A percentile compares a stretch with the other conserved stretches of the same genome.
phyloP scores from a whole-genome alignment of 2,797 vertebrate species.

The Rhinatrema bivittatum region DNA sequence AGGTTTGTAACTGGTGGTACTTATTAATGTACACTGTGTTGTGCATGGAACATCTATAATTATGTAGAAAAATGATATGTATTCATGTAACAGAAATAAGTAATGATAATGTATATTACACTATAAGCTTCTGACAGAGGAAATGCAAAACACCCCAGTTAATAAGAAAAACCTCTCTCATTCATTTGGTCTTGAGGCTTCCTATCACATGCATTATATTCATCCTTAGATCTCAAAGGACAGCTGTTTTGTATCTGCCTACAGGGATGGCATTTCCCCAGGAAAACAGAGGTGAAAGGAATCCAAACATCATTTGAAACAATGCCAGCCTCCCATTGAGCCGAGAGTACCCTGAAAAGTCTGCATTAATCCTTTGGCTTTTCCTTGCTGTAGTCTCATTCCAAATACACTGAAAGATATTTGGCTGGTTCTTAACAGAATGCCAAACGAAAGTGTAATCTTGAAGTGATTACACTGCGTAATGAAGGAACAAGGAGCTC shows the following conservation, averaged over 20 bases:
- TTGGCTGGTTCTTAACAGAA: constrained; percentile 44
- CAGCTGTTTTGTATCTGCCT: constrained; percentile 22
- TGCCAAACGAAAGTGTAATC: constrained; percentile 47
- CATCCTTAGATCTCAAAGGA: too few species aligned
- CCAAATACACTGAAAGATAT: constrained; percentile 48
- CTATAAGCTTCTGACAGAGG: too few species aligned
- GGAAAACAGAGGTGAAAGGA: constrained; percentile 28
- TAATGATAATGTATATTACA: too few species aligned
- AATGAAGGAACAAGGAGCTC: constrained; percentile 43
- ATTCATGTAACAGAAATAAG: too few species aligned
- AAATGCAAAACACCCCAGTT: too few species aligned
- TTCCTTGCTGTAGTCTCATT: constrained; percentile 39
- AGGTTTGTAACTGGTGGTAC: too few species aligned
- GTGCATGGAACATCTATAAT: too few species aligned
- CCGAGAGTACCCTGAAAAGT: constrained; percentile 42
- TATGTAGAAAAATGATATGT: too few species aligned
- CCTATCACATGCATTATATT: too few species aligned
- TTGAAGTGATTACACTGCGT: constrained; percentile 52
- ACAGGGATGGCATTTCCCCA: constrained; percentile 23
- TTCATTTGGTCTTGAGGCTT: too few species aligned
- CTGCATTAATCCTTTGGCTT: constrained; percentile 30
- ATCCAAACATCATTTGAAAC: constrained; percentile 22
- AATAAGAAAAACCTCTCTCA: too few species aligned
- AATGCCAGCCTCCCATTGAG: constrained; percentile 25
- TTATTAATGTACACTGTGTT: too few species aligned